phyloP scores from a whole-genome alignment of 30 jellyfish, hydroid and myxozoan species.

The Rhopilema esculentum region DNA sequence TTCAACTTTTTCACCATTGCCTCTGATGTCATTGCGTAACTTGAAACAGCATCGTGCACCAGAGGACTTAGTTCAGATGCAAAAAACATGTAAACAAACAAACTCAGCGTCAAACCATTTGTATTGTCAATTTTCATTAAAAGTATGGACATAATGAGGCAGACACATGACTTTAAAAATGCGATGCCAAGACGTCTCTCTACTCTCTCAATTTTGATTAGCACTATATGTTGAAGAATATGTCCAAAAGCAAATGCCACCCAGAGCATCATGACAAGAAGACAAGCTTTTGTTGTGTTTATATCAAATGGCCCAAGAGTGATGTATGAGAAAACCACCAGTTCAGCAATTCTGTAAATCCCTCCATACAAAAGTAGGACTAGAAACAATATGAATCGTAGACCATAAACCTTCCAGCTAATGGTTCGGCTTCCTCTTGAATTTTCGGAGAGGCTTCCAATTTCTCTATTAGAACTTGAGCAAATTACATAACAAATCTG shows the following conservation, averaged over 20 bases:
- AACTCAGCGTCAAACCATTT: conserved; percentile 39
- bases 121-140: conserved; percentile 46
- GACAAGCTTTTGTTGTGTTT: conserved; percentile 23
- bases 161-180: conserved; percentile 39
- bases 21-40: conserved; percentile 24
- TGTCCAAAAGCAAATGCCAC: conserved; percentile 57
- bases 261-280: conserved; percentile 57
- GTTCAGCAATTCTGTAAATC: conserved; percentile 29
- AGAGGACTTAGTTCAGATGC: conserved; percentile 43
- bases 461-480: not conserved
- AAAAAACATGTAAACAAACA: conserved; percentile 56
- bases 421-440: not conserved
- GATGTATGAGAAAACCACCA: conserved; percentile 41
- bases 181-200: conserved; percentile 57
- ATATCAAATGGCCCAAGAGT: conserved; percentile 52
- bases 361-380: conserved; percentile 57
- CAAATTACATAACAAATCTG: not conserved
- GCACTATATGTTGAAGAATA: conserved; percentile 39
- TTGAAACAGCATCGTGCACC: conserved; percentile 30
- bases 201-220: conserved; percentile 2
- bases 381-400: conserved; percentile 26
- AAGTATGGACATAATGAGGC: conserved; percentile 49
- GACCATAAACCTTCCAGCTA: conserved; percentile 24
- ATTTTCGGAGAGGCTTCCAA: not conserved
- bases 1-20: conserved; percentile 11